Evolutionary conservation across 2,113 vertebrate genomes (phyloP), one percentile per base, ranked within the genome.

Genomic region (Muscicapa adusta): DNA sequence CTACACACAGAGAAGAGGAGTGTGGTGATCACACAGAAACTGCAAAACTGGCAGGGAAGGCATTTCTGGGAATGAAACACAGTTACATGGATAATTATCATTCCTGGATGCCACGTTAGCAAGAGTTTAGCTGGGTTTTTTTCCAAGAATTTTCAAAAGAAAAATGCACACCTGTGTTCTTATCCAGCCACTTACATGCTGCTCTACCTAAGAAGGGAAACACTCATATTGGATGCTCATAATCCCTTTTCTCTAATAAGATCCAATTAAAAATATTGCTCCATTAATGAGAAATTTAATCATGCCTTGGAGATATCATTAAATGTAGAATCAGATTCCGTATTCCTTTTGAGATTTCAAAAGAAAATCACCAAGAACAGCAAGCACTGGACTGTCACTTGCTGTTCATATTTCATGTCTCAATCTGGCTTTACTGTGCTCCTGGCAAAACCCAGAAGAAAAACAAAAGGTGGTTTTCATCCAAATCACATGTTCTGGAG

Each of bases 291-390:
- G 65, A 0, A 0, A 72, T 78, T 84, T 89, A 84, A 91, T 89
- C 57, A 7, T 60, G 19, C 68, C 79, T 95, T 65, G 38, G 89
- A 93, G 86, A 78, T 53, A 85, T 83, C 83, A 93, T 87, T 92
- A 94, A 89, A 87, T 22, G 65, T 43, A 61, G 83, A 86, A 75
- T 4, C 28, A 20, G 61, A 91, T 94, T 89, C 60, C 60, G 45
- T 51, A 43, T 84, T 92, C 91, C 56, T 88, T 22, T 9, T 0
- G 40, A 91, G 72, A 74, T 78, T 67, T 78, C 50, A 68, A 75
- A 71, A 54, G 60, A 51, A 70, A 92, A 42, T 38, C 79, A 60
- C 18, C 0, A 8, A 81, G 86, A 71, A 31, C 14, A 54, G 45
- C 48, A 71, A 65, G 48, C 17, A 15, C 18, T 42, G 89, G 66